Percentiles rank a stretch among this genome's conserved stretches.
Conservation (phyloP, 92 coral and sea anemone species). For the Bergia puertoricense region DNA sequence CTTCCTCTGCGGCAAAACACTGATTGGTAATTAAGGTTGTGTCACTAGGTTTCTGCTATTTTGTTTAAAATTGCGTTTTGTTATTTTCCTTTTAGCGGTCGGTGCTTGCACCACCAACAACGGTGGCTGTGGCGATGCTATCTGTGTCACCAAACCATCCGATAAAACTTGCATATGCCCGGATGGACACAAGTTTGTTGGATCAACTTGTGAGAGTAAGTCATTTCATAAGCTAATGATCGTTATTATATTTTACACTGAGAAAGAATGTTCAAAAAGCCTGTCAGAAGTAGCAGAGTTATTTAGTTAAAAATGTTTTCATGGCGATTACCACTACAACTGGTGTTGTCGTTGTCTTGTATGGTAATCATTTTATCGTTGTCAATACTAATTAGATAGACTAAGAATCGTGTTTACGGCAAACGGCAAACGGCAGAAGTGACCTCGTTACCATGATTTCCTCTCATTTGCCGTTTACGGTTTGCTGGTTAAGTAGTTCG, state of each 20-base stretch:
- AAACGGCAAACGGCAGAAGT: no score
- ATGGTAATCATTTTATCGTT: no score
- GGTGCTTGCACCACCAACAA: constrained; percentile 27
- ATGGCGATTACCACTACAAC: no score
- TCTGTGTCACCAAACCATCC: constrained; percentile 30
- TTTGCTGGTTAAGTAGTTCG: no score
- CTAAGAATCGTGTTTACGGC: no score
- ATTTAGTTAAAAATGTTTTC: no score
- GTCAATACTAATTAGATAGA: no score
- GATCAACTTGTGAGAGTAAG: constrained; percentile 32
- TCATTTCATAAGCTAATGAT: not conserved
- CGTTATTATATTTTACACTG: not conserved
- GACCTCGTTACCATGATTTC: no score
- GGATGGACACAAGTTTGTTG: not conserved
- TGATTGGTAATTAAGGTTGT: not conserved
- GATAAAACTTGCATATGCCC: constrained; percentile 32
- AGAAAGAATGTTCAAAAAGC: not conserved
- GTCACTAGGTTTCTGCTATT: not conserved
- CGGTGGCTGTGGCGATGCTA: constrained; percentile 23
- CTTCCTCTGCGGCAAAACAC: no score
- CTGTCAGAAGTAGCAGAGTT: no score
- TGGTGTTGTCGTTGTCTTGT: no score
- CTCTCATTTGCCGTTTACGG: no score
- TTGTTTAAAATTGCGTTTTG: not conserved
- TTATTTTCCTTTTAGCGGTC: not conserved